Conservation (phyloP, 2,113 vertebrate genomes). For the Xiphorhynchus elegans region DNA sequence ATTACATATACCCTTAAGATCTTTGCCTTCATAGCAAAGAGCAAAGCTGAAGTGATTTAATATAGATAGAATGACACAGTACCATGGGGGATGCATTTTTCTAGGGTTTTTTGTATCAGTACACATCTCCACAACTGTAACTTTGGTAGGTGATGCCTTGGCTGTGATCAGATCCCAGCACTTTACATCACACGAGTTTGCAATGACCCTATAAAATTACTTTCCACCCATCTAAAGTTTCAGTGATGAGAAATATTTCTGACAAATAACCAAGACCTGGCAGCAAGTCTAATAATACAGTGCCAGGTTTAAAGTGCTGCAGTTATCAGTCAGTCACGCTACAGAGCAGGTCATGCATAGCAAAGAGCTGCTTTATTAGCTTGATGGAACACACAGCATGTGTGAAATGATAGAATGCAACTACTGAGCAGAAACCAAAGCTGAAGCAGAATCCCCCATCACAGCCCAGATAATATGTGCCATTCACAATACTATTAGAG, state of each 20-base stretch:
- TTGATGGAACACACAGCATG: slow-evolving; percentile 33
- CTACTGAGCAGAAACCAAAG: not conserved
- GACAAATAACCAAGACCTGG: slow-evolving; percentile 28
- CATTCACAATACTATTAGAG: not conserved
- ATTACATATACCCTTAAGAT: not conserved
- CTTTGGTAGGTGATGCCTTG: not conserved
- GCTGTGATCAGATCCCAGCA: not conserved
- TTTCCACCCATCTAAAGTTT: slow-evolving; percentile 4
- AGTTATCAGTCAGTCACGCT: slow-evolving; percentile 56
- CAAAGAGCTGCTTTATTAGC: slow-evolving; percentile 69
- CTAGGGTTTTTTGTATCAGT: not conserved
- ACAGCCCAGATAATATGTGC: not conserved
- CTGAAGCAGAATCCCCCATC: not conserved
- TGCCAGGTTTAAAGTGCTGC: slow-evolving; percentile 41
- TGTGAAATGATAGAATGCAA: slow-evolving; percentile 24
- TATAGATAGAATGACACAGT: not conserved
- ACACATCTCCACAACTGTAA: not conserved
- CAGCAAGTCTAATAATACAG: slow-evolving; percentile 27
- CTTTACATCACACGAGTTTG: not conserved
- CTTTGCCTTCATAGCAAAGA: not conserved
- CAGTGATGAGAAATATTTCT: slow-evolving; percentile 27
- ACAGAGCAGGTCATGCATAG: slow-evolving; percentile 51
- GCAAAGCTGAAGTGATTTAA: not conserved
- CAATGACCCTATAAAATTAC: slow-evolving; percentile 2
- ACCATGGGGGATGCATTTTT: not conserved